These are phyloP conservation scores for Polypedilum vanderplanki DNA, from an alignment of 1,140 invertebrate species.

Conservation along the genomic window DNA sequence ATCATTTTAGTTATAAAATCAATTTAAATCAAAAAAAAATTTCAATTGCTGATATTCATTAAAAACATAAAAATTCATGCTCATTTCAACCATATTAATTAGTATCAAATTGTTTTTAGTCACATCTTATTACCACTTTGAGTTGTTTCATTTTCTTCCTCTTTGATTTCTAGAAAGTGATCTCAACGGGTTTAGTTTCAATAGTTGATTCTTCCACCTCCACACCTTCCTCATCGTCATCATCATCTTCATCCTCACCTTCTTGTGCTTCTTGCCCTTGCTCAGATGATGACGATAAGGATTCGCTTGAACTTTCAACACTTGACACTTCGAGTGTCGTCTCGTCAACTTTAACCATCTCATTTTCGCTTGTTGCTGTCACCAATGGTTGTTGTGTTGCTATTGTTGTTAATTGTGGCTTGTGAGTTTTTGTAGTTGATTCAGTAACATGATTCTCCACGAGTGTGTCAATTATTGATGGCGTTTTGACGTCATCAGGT, in stretches of 20 bases:
- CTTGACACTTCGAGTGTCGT: not conserved
- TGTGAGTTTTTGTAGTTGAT: not conserved
- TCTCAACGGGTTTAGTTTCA: not conserved
- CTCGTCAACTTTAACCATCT: not conserved
- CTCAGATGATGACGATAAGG: not conserved
- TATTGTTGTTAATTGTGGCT: too few relatives aligned
- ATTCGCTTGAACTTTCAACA: not conserved
- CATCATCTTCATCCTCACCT: not conserved
- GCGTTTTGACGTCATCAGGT: not conserved
- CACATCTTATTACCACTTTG: not conserved
- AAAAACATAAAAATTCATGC: too few relatives aligned
- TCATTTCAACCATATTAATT: too few relatives aligned
- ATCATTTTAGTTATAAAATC: too few relatives aligned
- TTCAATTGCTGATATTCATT: too few relatives aligned
- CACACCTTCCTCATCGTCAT: not conserved
- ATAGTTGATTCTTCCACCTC: not conserved
- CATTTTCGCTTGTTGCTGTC: not conserved
- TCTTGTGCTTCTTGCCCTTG: not conserved
- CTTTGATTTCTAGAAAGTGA: not conserved
- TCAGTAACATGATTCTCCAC: not conserved
- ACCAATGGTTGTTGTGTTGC: not conserved
- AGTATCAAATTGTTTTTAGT: too few relatives aligned
- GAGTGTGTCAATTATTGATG: not conserved
- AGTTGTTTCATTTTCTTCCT: slow-evolving; percentile 6
- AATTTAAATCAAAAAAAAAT: too few relatives aligned